Evolutionary conservation across 2,113 vertebrate genomes (phyloP).

Genomic region (Ondatra zibethicus): DNA sequence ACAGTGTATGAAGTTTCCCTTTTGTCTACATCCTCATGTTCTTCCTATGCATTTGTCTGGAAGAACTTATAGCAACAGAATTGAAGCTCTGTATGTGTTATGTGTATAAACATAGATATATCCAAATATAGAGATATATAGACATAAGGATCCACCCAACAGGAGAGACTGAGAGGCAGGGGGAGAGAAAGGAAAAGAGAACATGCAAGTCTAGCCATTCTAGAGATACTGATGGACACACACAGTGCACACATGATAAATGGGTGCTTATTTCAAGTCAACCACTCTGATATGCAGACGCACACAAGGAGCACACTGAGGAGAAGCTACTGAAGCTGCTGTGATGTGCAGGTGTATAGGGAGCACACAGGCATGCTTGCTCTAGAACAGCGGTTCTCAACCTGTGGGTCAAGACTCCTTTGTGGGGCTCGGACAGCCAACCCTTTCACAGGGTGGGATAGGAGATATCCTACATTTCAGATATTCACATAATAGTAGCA

Average conservation of each 20-base stretch:
- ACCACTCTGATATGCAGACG: neutral
- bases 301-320: neutral
- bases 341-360: neutral
- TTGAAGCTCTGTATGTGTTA: neutral
- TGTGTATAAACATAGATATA: neutral
- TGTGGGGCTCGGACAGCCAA: neutral
- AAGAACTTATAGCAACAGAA: neutral
- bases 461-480: neutral
- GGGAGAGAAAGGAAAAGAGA: neutral
- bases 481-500: neutral
- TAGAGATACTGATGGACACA: neutral
- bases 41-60: neutral
- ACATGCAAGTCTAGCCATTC: neutral
- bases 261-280: neutral
- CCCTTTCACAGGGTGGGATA: neutral
- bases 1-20: neutral
- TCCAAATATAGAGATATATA: neutral
- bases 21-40: neutral
- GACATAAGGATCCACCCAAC: neutral
- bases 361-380: neutral
- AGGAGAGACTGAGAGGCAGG: neutral
- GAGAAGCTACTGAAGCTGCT: neutral
- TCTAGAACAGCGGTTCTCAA: neutral
- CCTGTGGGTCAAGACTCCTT: neutral
- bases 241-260: neutral